Conservation (phyloP, 92 coral and sea anemone genomes). For the Porites rus region DNA sequence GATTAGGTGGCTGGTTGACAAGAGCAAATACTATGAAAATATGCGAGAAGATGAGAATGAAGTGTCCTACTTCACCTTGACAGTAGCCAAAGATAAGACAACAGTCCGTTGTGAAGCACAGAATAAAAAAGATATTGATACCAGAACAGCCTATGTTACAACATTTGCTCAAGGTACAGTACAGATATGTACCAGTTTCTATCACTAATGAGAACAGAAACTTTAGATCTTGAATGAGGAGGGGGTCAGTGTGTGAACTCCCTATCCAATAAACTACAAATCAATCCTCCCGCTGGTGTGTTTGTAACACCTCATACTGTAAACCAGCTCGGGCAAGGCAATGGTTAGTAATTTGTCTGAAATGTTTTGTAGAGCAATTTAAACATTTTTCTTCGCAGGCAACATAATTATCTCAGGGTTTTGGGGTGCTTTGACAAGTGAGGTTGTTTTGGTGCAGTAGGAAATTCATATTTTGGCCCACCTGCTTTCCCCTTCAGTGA, state of each 20-base stretch:
- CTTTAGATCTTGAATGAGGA: too few relatives aligned
- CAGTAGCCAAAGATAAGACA: constrained; percentile 56
- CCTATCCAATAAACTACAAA: too few relatives aligned
- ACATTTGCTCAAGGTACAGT: constrained; percentile 20
- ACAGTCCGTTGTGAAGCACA: constrained; percentile 80
- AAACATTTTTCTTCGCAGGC: too few relatives aligned
- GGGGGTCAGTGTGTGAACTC: too few relatives aligned
- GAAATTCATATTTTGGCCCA: too few relatives aligned
- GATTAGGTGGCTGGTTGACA: constrained; percentile 72
- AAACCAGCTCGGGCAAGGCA: constrained; percentile 75
- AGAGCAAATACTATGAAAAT: constrained; percentile 29
- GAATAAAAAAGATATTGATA: constrained; percentile 65
- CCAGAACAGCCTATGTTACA: constrained; percentile 54
- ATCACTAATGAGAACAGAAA: too few relatives aligned
- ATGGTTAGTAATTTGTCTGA: constrained; percentile 70
- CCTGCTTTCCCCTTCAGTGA: too few relatives aligned
- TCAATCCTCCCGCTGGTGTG: too few relatives aligned
- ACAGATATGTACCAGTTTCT: background rate
- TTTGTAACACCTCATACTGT: background rate
- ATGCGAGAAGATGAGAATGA: constrained; percentile 33
- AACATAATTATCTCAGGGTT: too few relatives aligned
- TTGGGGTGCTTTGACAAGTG: too few relatives aligned
- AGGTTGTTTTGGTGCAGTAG: too few relatives aligned
- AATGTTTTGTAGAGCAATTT: background rate
- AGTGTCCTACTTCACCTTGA: constrained; percentile 50